A percentile compares a stretch with the other conserved stretches of the same genome.
Evolutionary conservation across 2,113 vertebrate genomes (phyloP).

Genomic region (Tamias sibiricus): DNA sequence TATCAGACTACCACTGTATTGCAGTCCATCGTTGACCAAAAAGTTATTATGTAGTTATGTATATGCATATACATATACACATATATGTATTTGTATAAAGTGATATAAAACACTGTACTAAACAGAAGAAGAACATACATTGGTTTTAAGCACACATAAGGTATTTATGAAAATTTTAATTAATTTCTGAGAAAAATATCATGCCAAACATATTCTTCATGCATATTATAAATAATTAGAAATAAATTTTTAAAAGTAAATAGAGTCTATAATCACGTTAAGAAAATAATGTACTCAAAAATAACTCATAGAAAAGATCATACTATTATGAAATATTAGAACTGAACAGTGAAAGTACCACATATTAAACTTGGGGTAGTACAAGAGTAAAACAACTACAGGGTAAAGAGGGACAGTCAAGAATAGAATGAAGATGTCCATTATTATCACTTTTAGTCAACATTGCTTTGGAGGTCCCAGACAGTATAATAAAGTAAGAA

Average conservation of each 20-base stretch:
- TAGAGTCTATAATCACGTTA: neutral
- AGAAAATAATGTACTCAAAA: neutral
- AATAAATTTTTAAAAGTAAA: conserved; percentile 29
- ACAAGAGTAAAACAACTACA: neutral
- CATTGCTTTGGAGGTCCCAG: neutral
- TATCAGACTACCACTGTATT: neutral
- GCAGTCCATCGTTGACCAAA: neutral
- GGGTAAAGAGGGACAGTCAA: neutral
- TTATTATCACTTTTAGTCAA: neutral
- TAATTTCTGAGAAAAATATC: conserved; percentile 17
- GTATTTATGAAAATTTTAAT: conserved; percentile 31
- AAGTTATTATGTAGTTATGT: neutral
- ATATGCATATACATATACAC: no score
- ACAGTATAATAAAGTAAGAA: neutral
- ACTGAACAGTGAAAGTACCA: neutral
- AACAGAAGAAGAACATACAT: conserved; percentile 16
- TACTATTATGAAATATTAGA: conserved; percentile 43
- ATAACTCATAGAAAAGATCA: neutral
- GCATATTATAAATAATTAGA: conserved; percentile 8
- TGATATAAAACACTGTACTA: neutral
- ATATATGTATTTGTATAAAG: neutral
- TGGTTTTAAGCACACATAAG: neutral
- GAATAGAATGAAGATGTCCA: neutral
- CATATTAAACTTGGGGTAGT: neutral
- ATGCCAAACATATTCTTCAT: conserved; percentile 11